Evolutionary conservation across 2,113 vertebrate species (phyloP), one percentile per base, ranked within the genome.

Genomic region (Pholis gunnellus): DNA sequence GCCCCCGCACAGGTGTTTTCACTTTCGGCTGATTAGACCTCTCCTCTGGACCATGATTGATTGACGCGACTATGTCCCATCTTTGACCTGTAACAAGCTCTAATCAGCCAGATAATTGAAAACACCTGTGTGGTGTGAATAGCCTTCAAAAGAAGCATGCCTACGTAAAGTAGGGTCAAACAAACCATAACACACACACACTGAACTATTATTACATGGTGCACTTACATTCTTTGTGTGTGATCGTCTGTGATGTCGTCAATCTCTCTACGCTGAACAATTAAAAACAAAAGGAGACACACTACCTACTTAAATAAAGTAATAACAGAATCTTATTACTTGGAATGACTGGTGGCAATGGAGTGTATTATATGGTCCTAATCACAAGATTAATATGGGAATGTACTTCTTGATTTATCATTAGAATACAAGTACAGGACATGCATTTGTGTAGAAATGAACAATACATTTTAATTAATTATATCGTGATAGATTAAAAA

Each of bases 321-420:
- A 27, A 46, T 13, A 80, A 61, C 8, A 46, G 54, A 42, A 14
- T 31, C 15, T 64, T 63, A 15, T 42, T 27, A 36, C 9, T 18
- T 67, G 6, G 27, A 78, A 64, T 61, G 36, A 81, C 18, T 65
- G 67, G 9, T 48, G 2, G 69, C 9, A 10, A 0, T 48, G 61
- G 63, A 83, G 74, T 75, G 66, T 60, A 22, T 73, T 2, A 66
- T 40, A 20, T 46, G 27, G 36, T 72, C 8, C 9, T 6, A 34
- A 68, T 3, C n/a, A 50, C 50, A 56, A 22, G 7, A 52, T 29
- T 27, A 40, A 1, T 11, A 17, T 29, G 61, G 3, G 4, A 38
- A 63, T 11, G 20, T 29, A 68, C 9, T 65, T 66, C 0, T 60
- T 8, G 15, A 56, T 57, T 40, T 4, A 63, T 38, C 18, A 63